These are phyloP conservation scores for Aselliscus stoliczkanus DNA, from an alignment of 2,797 vertebrate genomes.

Conservation along the genomic window DNA sequence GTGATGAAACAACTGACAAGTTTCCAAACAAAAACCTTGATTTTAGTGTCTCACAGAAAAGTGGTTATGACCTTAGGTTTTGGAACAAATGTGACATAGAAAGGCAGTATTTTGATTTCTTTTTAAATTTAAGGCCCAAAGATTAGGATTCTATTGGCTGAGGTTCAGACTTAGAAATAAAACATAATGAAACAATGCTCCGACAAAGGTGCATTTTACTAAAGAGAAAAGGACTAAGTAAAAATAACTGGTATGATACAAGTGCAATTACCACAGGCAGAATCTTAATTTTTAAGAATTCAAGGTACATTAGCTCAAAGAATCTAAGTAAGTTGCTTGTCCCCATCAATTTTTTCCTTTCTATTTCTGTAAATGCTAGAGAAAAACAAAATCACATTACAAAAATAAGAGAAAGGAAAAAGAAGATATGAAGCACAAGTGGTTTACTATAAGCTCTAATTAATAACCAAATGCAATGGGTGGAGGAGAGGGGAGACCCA, in stretches of 20 bases:
- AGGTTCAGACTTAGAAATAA: neutral
- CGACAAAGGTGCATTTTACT: neutral
- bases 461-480: neutral
- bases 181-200: neutral
- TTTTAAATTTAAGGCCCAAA: neutral
- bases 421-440: neutral
- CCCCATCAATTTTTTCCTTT: neutral
- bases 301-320: neutral
- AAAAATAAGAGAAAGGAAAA: neutral
- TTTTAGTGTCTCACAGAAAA: neutral
- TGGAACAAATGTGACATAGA: neutral
- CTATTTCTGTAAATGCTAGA: neutral
- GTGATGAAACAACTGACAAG: neutral
- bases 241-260: neutral
- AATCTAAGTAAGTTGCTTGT: neutral
- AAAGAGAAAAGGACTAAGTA: neutral
- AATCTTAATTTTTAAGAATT: neutral
- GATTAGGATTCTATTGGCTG: neutral
- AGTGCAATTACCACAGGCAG: neutral
- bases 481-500: neutral
- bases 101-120: neutral
- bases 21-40: conserved; percentile 2
- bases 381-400: neutral
- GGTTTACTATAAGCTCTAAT: neutral
- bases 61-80: neutral